A percentile compares a stretch with the other conserved stretches of the same genome.
Conservation (phyloP, 92 coral and sea anemone genomes). For the Bergia puertoricense region DNA sequence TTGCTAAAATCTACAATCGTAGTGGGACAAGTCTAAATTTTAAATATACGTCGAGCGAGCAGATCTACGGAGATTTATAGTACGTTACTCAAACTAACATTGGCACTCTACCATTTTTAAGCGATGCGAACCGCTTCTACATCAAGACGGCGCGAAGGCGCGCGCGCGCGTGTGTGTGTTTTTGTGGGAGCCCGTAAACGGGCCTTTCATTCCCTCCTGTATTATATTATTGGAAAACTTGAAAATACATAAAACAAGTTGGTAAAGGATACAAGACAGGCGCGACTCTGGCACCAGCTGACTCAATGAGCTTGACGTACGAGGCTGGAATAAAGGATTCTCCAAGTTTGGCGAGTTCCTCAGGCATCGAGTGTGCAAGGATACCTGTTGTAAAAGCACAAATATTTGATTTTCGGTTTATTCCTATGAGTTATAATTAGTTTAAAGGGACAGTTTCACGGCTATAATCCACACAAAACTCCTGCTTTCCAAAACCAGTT, state of each 20-base stretch:
- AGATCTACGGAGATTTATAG: too few species aligned
- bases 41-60: too few species aligned
- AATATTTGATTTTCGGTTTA: neutral
- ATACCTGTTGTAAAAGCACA: constrained; percentile 20
- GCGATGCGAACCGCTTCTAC: too few species aligned
- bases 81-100: too few species aligned
- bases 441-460: too few species aligned
- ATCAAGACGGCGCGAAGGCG: too few species aligned
- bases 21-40: neutral
- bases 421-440: neutral
- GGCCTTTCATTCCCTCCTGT: too few species aligned
- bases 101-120: too few species aligned
- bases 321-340: constrained; percentile 48
- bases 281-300: constrained; percentile 57
- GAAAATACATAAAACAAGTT: neutral
- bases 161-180: too few species aligned
- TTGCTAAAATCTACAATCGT: neutral
- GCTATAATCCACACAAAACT: too few species aligned
- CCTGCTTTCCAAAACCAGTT: too few species aligned
- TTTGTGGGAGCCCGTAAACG: too few species aligned
- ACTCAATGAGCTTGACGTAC: constrained; percentile 52
- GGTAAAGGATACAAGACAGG: constrained; percentile 48
- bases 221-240: neutral
- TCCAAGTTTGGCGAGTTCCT: constrained; percentile 40
- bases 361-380: constrained; percentile 27